Evolutionary conservation across 2,113 vertebrate species (phyloP).

Genomic region (Oreochromis tanganicae): DNA sequence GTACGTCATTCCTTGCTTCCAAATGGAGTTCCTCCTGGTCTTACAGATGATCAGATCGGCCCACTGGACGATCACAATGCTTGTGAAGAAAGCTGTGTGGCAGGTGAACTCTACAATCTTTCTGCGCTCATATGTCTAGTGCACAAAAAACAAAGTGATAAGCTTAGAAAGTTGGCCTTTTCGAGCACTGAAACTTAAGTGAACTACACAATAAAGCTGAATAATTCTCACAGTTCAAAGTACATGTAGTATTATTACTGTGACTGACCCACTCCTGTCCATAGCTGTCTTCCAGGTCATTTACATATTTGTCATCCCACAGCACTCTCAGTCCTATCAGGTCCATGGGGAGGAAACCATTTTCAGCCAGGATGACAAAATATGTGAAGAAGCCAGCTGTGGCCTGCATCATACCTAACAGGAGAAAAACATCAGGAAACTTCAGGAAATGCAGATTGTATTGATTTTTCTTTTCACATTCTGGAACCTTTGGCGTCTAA

Average conservation of each 20-base stretch:
- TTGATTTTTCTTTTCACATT: background rate
- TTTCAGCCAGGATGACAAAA: slow-evolving; percentile 94
- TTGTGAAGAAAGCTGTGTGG: slow-evolving; percentile 89
- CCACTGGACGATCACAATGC: slow-evolving; percentile 91
- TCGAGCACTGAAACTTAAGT: background rate
- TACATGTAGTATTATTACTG: background rate
- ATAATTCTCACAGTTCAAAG: background rate
- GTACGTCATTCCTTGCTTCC: slow-evolving; percentile 93
- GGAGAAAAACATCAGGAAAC: background rate
- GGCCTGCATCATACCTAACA: slow-evolving; percentile 87
- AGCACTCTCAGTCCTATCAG: slow-evolving; percentile 81
- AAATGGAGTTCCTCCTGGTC: slow-evolving; percentile 86
- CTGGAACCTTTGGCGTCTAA: background rate
- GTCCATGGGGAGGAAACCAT: slow-evolving; percentile 84
- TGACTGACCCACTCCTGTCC: slow-evolving; percentile 90
- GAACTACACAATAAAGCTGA: background rate
- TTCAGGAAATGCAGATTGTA: background rate
- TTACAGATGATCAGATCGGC: slow-evolving; percentile 93
- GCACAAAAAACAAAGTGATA: background rate
- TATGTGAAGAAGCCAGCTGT: too few species aligned
- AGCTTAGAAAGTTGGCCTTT: background rate
- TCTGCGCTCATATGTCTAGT: slow-evolving; percentile 86
- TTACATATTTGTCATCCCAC: slow-evolving; percentile 85
- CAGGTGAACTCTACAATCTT: slow-evolving; percentile 93
- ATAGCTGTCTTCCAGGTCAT: slow-evolving; percentile 84